Base-by-base conservation (phyloP, 2,113 vertebrate genomes). In the Hippopotamus amphibius region DNA sequence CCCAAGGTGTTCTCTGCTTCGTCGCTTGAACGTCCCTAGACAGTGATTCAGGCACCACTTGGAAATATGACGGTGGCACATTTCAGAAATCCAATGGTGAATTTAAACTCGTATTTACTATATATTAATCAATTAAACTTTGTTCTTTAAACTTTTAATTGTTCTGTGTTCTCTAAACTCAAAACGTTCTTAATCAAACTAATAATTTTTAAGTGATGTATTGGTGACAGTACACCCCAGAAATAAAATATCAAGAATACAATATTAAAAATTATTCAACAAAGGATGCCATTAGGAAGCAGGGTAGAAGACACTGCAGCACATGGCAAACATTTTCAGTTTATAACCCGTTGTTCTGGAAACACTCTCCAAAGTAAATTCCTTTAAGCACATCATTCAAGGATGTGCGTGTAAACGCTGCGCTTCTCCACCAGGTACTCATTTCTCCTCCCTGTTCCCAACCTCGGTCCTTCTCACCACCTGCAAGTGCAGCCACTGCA, bases 401-500 rank as follows among this genome's bases (percentile, higher is more conserved):
- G 24, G 33, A 8, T 0, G 24, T 19, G 37, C 13, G 4, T 0
- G 7, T 1, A 15, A 43, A 11, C 12, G 4, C 7, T 14, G 10
- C 6, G 5, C 41, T 37, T 21, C 59, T 46, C 57, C 17, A 28
- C 53, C 22, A 6, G 2, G 8, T 4, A 24, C 6, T 9, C 1
- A 6, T 41, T 63, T 28, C 46, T 28, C 21, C 50, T 11, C 14
- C 33, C 59, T 19, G 2, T 2, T 17, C 16, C 57, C 21, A n/a
- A 7, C 11, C 16, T 3, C 21, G 1, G n/a, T 33, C 43, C 26
- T 11, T 76, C 13, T 28, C 12, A 0, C 19, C 11, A 2, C 12
- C 76, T 19, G 5, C 7, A 19, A 19, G 2, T 0, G 15, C 15
- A 15, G 48, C 5, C 10, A 3, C 9, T 2, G 0, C 43, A 2